These are phyloP conservation scores for Micrasema longulum DNA, from an alignment of 1,140 invertebrate genomes.

Conservation along the genomic window DNA sequence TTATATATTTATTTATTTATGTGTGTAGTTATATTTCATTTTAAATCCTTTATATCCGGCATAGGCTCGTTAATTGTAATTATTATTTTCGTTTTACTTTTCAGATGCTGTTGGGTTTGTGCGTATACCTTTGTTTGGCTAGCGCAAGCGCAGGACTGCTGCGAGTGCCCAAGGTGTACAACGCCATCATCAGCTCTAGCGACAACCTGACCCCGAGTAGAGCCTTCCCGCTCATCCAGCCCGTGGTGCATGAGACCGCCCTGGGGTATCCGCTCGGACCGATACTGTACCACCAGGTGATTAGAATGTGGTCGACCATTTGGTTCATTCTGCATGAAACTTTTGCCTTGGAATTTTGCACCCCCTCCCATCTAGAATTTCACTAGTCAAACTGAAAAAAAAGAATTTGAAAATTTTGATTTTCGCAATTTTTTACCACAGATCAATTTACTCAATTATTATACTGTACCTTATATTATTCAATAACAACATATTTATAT, in stretches of 20 bases:
- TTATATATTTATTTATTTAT: neutral
- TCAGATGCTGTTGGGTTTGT: constrained; percentile 48
- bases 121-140: constrained; percentile 33
- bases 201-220: constrained; percentile 79
- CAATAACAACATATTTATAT: too few species aligned
- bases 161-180: constrained; percentile 78
- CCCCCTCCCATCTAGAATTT: too few species aligned
- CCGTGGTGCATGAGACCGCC: constrained; percentile 72
- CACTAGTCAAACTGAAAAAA: too few species aligned
- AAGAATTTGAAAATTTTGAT: too few species aligned
- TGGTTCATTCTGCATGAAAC: too few species aligned
- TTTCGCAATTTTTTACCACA: too few species aligned
- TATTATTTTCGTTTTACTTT: neutral
- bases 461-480: too few species aligned
- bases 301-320: too few species aligned
- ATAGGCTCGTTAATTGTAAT: neutral
- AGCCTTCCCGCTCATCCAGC: constrained; percentile 78
- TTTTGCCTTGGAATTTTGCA: too few species aligned
- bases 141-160: constrained; percentile 46
- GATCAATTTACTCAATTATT: too few species aligned
- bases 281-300: constrained; percentile 60
- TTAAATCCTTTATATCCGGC: neutral
- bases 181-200: constrained; percentile 80
- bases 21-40: neutral
- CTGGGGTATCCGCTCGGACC: constrained; percentile 67